Base-by-base conservation (phyloP, 2,113 vertebrate species). In the Pavo muticus region DNA sequence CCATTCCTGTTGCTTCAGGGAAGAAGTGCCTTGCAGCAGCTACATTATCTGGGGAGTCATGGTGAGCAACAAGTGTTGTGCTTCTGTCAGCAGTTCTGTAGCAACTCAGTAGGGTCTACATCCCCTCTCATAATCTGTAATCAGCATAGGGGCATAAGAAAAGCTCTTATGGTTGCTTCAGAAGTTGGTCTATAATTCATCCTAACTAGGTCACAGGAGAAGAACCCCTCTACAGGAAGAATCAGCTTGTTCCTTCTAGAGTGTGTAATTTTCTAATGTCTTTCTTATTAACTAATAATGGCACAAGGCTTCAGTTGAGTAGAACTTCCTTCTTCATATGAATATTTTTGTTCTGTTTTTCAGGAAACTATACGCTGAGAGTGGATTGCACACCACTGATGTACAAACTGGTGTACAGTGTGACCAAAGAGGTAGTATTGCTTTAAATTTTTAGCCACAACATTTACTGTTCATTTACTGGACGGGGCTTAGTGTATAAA, bases 341-440 rank as follows among this genome's bases (percentile, higher is more conserved):
- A 84, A 32, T 8, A 30, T 1, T 23, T 87, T 47, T 54, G 25
- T 52, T 13, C 6, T 96, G 7, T 86, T 65, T 97, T 98, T 93
- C 89, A 99, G 99, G 99, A 59, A 99, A 99, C 98, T 99, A 99
- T 96, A 99, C 99, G 1, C 96, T 99, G 84, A 98, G 99, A 93
- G 98, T 99, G 30, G 99, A 99, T 93, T 99, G 99, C 93, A 99
- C 98, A 12, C 99, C 99, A 2, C 98, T 99, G 78, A 97, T 99
- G 87, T 98, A 99, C 93, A 98, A 98, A 10, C 91, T 99, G 72
- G 98, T 98, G 40, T 99, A 99, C 60, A 97, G 97, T 84, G 78
- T 99, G 90, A 99, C 99, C 25, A 99, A 99, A 97, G 98, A 99
- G 98, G 99, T 99, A 97, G 96, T 89, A 60, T 3, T 1, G 3